These are phyloP conservation scores for Oscheius myriophilus DNA, from an alignment of 2,888 invertebrate genomes.

Conservation along the genomic window DNA sequence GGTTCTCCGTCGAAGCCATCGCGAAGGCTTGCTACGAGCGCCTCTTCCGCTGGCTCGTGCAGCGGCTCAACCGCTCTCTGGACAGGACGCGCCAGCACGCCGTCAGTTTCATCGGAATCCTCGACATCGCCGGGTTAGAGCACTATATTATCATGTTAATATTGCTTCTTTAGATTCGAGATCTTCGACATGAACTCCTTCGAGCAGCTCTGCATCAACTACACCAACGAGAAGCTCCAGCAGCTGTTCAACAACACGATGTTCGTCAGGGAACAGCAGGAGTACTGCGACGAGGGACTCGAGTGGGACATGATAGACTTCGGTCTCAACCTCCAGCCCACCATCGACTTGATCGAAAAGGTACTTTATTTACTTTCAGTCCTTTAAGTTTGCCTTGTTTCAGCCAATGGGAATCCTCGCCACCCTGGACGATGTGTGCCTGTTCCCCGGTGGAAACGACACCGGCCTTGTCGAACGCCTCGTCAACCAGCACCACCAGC, in stretches of 20 bases:
- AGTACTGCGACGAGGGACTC: slow-evolving; percentile 92
- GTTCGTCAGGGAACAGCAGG: slow-evolving; percentile 92
- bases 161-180: slow-evolving; percentile 41
- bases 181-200: slow-evolving; percentile 85
- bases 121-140: slow-evolving; percentile 97
- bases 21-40: slow-evolving; percentile 97
- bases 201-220: slow-evolving; percentile 98
- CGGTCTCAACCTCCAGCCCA: slow-evolving; percentile 96
- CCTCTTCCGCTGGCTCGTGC: slow-evolving; percentile 81
- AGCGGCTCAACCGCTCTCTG: slow-evolving; percentile 78
- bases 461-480: slow-evolving; percentile 97
- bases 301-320: slow-evolving; percentile 99
- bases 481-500: slow-evolving; percentile 88
- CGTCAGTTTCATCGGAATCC: slow-evolving; percentile 96
- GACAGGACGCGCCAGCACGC: slow-evolving; percentile 97
- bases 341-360: slow-evolving; percentile 97
- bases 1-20: slow-evolving; percentile 97
- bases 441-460: slow-evolving; percentile 99
- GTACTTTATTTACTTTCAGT: slow-evolving; percentile 66
- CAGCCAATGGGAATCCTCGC: slow-evolving; percentile 98
- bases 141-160: background rate
- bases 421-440: slow-evolving; percentile 96
- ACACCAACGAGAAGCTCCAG: slow-evolving; percentile 98
- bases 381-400: slow-evolving; percentile 1
- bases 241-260: slow-evolving; percentile 99